Percentiles rank a stretch among this genome's conserved stretches.
phyloP scores from a whole-genome alignment of 2,797 vertebrate genomes.

The Aldrovandia affinis region DNA sequence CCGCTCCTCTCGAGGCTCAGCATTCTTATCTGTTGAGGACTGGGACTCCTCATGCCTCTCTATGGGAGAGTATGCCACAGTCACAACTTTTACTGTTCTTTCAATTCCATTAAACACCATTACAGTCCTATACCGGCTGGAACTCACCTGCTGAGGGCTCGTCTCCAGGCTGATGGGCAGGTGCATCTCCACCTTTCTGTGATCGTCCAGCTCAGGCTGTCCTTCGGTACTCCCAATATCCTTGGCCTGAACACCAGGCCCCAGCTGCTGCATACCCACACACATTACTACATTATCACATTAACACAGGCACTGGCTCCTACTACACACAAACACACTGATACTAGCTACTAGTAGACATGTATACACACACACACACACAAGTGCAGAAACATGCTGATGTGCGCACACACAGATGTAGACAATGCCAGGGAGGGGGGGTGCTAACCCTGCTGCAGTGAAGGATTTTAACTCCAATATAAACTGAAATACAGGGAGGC shows the following conservation, averaged over 20 bases:
- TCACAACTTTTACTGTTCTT: neutral
- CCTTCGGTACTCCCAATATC: neutral
- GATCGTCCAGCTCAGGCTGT: neutral
- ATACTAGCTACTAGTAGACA: too few relatives aligned
- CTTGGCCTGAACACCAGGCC: neutral
- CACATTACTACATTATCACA: too few relatives aligned
- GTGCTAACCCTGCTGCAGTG: too few relatives aligned
- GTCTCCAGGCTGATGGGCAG: neutral
- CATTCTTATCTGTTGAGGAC: constrained; percentile 26
- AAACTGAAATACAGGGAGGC: too few relatives aligned
- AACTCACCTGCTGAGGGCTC: neutral
- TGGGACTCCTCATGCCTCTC: constrained; percentile 19
- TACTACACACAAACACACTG: too few relatives aligned
- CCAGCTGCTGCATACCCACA: neutral
- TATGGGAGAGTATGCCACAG: neutral
- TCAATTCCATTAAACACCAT: neutral
- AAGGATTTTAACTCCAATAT: too few relatives aligned
- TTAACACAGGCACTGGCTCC: too few relatives aligned
- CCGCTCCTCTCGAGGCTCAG: neutral
- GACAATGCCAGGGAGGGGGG: too few relatives aligned
- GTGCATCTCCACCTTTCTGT: neutral
- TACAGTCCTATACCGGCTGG: neutral
- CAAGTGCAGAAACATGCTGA: too few relatives aligned
- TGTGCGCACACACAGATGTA: too few relatives aligned
- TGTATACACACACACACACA: too few relatives aligned